A percentile compares a stretch with the other conserved stretches of the same genome.
Conservation (phyloP, 2,797 vertebrate genomes). For the Spondyliosoma cantharus region DNA sequence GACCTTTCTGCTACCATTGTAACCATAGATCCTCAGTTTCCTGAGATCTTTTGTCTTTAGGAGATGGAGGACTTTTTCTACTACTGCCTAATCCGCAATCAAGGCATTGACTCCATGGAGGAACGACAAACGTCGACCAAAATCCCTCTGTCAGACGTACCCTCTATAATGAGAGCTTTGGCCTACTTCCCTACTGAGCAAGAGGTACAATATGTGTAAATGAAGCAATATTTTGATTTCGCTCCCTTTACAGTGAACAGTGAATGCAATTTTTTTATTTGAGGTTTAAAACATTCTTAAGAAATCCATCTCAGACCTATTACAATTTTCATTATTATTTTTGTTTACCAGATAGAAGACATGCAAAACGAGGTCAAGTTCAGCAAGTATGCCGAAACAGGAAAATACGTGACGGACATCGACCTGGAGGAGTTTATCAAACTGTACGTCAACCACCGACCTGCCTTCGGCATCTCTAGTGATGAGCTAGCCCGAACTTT, state of each 20-base stretch:
- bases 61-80: constrained; percentile 96
- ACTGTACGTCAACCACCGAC: constrained; percentile 93
- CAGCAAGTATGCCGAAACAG: constrained; percentile 88
- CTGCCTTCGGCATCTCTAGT: constrained; percentile 84
- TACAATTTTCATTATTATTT: constrained; percentile 1
- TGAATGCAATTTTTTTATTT: background rate
- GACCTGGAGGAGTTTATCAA: constrained; percentile 91
- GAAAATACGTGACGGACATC: constrained; percentile 87
- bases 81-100: constrained; percentile 88
- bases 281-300: background rate
- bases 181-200: constrained; percentile 93
- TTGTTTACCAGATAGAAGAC: constrained; percentile 86
- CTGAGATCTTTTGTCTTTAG: constrained; percentile 76
- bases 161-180: constrained; percentile 92
- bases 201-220: constrained; percentile 81
- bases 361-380: constrained; percentile 95
- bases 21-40: background rate
- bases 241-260: background rate
- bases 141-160: constrained; percentile 89
- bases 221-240: background rate
- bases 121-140: constrained; percentile 83
- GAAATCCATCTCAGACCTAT: background rate
- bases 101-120: constrained; percentile 87
- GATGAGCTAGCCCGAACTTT: constrained; percentile 83
- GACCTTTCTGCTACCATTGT: background rate